Evolutionary conservation across 23 tunicate genomes (phyloP).

Genomic region (Oikopleura vanhoeffeni): DNA sequence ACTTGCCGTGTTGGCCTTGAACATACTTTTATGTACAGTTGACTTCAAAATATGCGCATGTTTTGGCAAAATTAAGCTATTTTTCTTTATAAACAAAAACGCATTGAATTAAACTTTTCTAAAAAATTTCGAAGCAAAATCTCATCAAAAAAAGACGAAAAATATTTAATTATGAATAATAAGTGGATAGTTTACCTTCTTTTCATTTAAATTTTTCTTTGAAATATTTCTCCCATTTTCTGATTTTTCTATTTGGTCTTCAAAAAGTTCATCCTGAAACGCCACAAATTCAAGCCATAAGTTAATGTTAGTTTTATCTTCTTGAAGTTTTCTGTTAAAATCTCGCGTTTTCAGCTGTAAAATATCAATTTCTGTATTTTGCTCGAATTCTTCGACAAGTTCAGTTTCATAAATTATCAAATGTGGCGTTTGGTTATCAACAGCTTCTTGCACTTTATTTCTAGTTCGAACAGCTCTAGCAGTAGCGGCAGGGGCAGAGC

Average conservation of each 20-base stretch:
- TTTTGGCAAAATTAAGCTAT: too few relatives aligned
- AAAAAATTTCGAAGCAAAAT: too few relatives aligned
- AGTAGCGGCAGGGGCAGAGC: background rate
- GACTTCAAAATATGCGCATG: too few relatives aligned
- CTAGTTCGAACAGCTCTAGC: background rate
- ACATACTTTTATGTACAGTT: too few relatives aligned
- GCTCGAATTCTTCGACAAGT: background rate
- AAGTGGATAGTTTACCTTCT: background rate
- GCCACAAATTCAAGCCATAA: slow-evolving; percentile 3
- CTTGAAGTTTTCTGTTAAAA: slow-evolving; percentile 11
- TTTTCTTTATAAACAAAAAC: too few relatives aligned
- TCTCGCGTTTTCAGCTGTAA: slow-evolving; percentile 6
- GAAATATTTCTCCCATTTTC: slow-evolving; percentile 1
- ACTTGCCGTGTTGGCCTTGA: too few relatives aligned
- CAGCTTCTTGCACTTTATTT: background rate
- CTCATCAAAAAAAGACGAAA: too few relatives aligned
- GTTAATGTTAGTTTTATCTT: background rate
- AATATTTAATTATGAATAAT: too few relatives aligned
- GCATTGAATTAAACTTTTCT: too few relatives aligned
- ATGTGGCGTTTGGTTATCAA: background rate
- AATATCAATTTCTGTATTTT: background rate
- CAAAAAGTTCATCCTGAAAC: slow-evolving; percentile 7
- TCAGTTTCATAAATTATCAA: background rate
- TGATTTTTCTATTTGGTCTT: slow-evolving; percentile 2
- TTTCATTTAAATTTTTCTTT: background rate